Conservation (phyloP, 23 tunicate species). For the Botrylloides violaceus region DNA sequence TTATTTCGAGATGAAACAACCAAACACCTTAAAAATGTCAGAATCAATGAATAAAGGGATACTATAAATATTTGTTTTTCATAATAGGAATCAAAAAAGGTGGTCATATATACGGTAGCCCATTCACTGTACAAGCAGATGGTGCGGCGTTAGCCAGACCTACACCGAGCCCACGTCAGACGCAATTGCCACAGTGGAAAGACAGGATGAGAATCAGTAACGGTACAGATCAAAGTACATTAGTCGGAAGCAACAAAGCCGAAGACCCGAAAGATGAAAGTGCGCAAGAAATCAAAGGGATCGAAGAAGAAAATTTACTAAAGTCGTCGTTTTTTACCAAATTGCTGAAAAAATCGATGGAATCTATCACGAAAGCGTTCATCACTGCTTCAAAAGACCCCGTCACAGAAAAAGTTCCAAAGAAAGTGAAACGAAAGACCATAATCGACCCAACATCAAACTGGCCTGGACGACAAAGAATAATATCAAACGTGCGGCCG, state of each 20-base stretch:
- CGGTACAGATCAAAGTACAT: not conserved
- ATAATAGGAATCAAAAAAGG: conserved; percentile 11
- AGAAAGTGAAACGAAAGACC: not conserved
- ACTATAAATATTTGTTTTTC: not conserved
- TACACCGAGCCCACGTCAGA: not conserved
- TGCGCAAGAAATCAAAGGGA: not conserved
- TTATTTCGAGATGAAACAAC: no score
- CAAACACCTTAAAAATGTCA: no score
- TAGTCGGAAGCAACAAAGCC: not conserved
- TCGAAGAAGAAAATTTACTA: not conserved
- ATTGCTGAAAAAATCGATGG: not conserved
- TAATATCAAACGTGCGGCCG: not conserved
- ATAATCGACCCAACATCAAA: not conserved
- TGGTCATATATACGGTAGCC: conserved; percentile 13
- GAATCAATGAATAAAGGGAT: not conserved
- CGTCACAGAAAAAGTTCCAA: not conserved
- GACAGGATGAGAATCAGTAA: not conserved
- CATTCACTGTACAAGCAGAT: not conserved
- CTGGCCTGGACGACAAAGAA: not conserved
- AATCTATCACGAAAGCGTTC: not conserved
- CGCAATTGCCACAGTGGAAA: not conserved
- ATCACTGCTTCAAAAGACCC: not conserved
- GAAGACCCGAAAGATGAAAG: not conserved
- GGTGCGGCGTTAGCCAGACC: not conserved
- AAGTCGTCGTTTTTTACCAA: not conserved